Percentiles rank a stretch among this genome's conserved stretches.
Conservation (phyloP, 1,140 invertebrate species). For the Chironomus tepperi region DNA sequence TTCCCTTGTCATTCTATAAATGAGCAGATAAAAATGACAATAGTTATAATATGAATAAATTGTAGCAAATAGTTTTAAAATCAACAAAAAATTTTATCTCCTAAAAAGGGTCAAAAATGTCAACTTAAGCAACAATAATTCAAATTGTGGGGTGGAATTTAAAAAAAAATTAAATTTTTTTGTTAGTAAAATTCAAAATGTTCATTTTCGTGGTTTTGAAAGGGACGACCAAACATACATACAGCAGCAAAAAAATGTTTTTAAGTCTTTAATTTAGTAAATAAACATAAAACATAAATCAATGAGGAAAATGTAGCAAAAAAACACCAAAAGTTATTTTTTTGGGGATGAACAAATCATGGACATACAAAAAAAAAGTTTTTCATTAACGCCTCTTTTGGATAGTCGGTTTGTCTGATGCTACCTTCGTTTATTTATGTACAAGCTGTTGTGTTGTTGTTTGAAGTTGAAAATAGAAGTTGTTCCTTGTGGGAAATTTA, state of each 20-base stretch:
- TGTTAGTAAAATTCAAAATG: not conserved
- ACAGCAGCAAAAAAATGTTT: not conserved
- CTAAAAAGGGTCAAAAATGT: constrained; percentile 16
- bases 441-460: not conserved
- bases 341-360: not conserved
- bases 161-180: not conserved
- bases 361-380: not conserved
- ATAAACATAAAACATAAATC: not conserved
- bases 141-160: not conserved
- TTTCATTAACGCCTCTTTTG: not conserved
- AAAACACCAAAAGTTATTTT: too few relatives aligned
- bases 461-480: too few relatives aligned
- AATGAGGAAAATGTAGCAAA: too few relatives aligned
- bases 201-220: not conserved
- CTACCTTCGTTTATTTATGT: not conserved
- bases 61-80: too few relatives aligned
- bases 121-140: constrained; percentile 18
- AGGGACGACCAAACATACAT: too few relatives aligned
- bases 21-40: too few relatives aligned
- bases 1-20: too few relatives aligned
- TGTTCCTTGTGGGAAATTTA: too few relatives aligned
- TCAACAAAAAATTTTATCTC: constrained; percentile 17
- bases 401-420: not conserved
- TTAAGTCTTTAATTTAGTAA: not conserved
- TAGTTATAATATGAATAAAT: too few relatives aligned